Percentiles rank a stretch among this genome's conserved stretches.
phyloP scores from a whole-genome alignment of 2,888 invertebrate species.

The Drosophila birchii region DNA sequence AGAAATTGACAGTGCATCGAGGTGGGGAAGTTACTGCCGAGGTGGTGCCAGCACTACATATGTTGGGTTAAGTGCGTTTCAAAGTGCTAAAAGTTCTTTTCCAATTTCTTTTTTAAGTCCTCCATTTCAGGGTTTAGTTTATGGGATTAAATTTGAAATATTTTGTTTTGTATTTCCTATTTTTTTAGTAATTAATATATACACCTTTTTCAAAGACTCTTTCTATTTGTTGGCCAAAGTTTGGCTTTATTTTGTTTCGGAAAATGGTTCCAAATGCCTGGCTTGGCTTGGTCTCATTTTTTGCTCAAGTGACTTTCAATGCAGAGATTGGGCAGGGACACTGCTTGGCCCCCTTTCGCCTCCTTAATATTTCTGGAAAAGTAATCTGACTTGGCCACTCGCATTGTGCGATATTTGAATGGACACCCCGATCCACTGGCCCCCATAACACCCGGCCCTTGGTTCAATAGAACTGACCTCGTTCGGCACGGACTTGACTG shows the following conservation, averaged over 20 bases:
- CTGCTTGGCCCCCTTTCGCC: not conserved
- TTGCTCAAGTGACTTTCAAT: slow-evolving; percentile 41
- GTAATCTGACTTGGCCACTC: slow-evolving; percentile 57
- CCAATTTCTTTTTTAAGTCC: not conserved
- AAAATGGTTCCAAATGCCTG: slow-evolving; percentile 8
- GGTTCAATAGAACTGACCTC: slow-evolving; percentile 67
- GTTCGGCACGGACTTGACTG: slow-evolving; percentile 48
- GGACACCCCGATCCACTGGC: slow-evolving; percentile 18
- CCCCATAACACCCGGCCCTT: slow-evolving; percentile 7
- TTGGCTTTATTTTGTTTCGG: slow-evolving; percentile 1
- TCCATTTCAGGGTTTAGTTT: not conserved
- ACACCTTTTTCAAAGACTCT: no score
- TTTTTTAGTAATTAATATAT: not conserved
- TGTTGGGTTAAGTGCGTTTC: slow-evolving; percentile 1
- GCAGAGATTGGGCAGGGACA: slow-evolving; percentile 12
- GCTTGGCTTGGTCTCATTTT: slow-evolving; percentile 24
- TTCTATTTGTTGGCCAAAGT: not conserved
- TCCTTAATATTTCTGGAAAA: slow-evolving; percentile 37
- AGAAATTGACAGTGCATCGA: slow-evolving; percentile 29
- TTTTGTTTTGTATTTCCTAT: not conserved
- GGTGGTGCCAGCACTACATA: not conserved
- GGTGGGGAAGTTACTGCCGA: not conserved
- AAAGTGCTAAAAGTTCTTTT: slow-evolving; percentile 12
- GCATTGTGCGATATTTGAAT: slow-evolving; percentile 68
- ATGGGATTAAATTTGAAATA: not conserved